phyloP scores from a whole-genome alignment of 2,797 vertebrate genomes.

The Miichthys miiuy region DNA sequence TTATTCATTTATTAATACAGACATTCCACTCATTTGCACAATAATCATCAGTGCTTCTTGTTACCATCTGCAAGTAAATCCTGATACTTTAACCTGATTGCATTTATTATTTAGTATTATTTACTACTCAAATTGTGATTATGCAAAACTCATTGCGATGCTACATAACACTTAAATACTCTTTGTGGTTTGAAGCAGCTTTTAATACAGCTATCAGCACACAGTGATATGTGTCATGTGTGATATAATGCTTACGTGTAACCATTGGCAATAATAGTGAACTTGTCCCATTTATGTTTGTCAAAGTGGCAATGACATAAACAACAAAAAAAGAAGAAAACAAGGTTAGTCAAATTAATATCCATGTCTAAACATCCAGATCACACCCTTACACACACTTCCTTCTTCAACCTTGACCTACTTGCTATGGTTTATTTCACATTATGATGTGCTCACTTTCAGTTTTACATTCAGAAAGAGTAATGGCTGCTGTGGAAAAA shows the following conservation, averaged over 20 bases:
- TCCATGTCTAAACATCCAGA: no score
- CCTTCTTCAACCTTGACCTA: no score
- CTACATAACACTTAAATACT: not conserved
- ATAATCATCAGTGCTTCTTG: not conserved
- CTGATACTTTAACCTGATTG: not conserved
- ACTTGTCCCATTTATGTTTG: not conserved
- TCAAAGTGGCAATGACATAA: not conserved
- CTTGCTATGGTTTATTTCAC: not conserved
- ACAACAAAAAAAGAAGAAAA: no score
- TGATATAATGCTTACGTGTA: no score
- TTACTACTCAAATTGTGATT: not conserved
- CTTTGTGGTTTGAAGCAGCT: not conserved
- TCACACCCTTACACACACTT: no score
- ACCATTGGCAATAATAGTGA: not conserved
- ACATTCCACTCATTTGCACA: conserved; percentile 13
- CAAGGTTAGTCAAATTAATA: no score
- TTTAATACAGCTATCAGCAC: not conserved
- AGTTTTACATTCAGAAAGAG: not conserved
- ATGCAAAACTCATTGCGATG: not conserved
- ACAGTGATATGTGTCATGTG: not conserved
- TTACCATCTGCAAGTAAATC: not conserved
- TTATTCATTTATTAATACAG: not conserved
- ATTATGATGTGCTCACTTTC: not conserved
- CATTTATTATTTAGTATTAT: not conserved
- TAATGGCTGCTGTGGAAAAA: not conserved